Conservation (phyloP, 2,113 vertebrate species). For the Hypanus sabinus region DNA sequence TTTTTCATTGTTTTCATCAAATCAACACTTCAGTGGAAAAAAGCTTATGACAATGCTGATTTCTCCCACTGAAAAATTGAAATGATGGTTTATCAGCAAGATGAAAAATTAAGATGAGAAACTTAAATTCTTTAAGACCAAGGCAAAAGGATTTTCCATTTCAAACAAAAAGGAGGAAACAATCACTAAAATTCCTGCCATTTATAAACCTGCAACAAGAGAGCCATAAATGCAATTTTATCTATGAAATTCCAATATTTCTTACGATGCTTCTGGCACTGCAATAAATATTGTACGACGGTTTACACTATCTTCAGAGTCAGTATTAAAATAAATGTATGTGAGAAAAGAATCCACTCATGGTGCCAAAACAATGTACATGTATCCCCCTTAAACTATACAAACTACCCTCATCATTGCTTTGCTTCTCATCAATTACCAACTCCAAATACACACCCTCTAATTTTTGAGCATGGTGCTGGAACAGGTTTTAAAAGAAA, state of each 20-base stretch:
- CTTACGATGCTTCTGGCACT: not conserved
- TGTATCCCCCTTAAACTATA: no score
- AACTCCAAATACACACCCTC: not conserved
- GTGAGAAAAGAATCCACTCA: not conserved
- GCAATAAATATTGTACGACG: no score
- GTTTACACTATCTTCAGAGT: not conserved
- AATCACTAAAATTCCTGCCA: not conserved
- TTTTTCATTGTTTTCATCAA: not conserved
- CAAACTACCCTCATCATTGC: not conserved
- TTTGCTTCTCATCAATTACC: not conserved
- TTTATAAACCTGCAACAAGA: not conserved
- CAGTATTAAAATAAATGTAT: not conserved
- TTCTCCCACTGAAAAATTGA: not conserved
- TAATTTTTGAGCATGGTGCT: not conserved
- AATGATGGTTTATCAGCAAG: not conserved
- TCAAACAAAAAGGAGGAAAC: not conserved
- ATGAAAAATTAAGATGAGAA: not conserved
- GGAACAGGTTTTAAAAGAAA: not conserved
- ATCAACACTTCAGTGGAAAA: not conserved
- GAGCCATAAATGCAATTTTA: not conserved
- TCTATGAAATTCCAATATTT: not conserved
- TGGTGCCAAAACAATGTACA: no score
- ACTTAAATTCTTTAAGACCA: not conserved
- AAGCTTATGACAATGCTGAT: not conserved
- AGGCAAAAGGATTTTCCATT: not conserved